Base-by-base conservation (phyloP, 2,797 vertebrate species). In the Channallabes apus region DNA sequence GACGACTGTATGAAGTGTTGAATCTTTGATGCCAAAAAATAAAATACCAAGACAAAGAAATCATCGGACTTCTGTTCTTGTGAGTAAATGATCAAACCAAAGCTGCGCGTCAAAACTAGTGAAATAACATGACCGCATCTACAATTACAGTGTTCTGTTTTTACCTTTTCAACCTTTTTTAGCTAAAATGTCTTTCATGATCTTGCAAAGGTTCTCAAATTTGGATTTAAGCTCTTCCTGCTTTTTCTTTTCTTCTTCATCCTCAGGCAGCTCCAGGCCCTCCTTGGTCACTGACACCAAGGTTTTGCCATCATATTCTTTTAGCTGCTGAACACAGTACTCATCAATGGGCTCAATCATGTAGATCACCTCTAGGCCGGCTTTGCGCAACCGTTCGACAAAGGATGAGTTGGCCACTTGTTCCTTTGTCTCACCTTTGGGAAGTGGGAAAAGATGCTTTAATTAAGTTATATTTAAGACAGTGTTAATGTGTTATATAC, bases 281-380 rank as follows among this genome's bases (percentile, higher is more conserved):
- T 99, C 98, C 80, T 98, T 99, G 80, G 97, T 98, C 67, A 99
- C 97, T 0, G 97, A 99, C 73, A 99, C 96, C 32, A 99, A 87
- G 32, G 96, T 99, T 92, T 98, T 98, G 14, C 97, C 97, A 76
- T 99, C 97, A 0, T 96, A 99, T 29, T 98, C 97, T 80, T 99
- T 99, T 87, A 99, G 93, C 93, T 99, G 98, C 87, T 99, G 98
- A 51, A 99, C 98, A 0, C 98, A 99, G 89, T 99, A 99, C 71
- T 99, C 98, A 32, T 99, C 98, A 1, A 99, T 99, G 18, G 98
- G 98, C 90, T 99, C 98, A 0, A 98, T 98, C 98, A 99, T 99
- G 83, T 99, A 99, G 85, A 99, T 97, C 78, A 99, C 98, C 65
- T 99, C 98, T 0, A 99, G 93, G 61, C 97, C 97, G 0, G 97